A percentile compares a stretch with the other conserved stretches of the same genome.
phyloP scores from a whole-genome alignment of 2,113 vertebrate species.

The Scomber colias region DNA sequence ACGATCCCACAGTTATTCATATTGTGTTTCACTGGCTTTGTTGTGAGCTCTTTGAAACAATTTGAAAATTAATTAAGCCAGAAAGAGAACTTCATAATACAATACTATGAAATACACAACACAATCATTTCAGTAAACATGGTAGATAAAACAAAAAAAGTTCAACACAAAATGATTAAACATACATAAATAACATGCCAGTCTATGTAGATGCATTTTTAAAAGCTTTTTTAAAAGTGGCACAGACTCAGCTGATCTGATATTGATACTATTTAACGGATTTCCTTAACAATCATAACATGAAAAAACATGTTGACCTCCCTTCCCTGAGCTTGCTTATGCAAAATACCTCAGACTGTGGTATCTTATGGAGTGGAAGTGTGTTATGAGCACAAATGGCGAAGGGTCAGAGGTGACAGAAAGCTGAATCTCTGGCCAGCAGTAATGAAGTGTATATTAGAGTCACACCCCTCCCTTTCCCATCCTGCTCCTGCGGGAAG shows the following conservation, averaged over 20 bases:
- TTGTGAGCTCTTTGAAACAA: not conserved
- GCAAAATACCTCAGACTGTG: slow-evolving; percentile 19
- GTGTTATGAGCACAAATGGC: slow-evolving; percentile 53
- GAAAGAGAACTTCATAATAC: not conserved
- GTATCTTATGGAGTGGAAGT: slow-evolving; percentile 40
- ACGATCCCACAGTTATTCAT: not conserved
- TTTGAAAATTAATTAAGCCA: no score
- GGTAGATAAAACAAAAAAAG: no score
- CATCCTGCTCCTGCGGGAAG: slow-evolving; percentile 29
- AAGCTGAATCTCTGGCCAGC: slow-evolving; percentile 17
- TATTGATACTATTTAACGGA: no score
- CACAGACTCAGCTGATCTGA: not conserved
- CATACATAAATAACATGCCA: no score
- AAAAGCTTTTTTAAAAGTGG: no score
- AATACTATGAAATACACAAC: no score
- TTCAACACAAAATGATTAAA: no score
- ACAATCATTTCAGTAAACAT: no score
- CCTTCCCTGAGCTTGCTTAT: not conserved
- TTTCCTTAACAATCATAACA: not conserved
- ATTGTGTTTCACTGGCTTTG: not conserved
- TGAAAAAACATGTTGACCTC: not conserved
- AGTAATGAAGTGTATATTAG: slow-evolving; percentile 56
- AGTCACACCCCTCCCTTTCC: slow-evolving; percentile 16
- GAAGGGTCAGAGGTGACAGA: slow-evolving; percentile 64
- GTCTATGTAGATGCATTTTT: no score